Evolutionary conservation across 2,797 vertebrate species (phyloP).

Genomic region (Siniperca undulata): DNA sequence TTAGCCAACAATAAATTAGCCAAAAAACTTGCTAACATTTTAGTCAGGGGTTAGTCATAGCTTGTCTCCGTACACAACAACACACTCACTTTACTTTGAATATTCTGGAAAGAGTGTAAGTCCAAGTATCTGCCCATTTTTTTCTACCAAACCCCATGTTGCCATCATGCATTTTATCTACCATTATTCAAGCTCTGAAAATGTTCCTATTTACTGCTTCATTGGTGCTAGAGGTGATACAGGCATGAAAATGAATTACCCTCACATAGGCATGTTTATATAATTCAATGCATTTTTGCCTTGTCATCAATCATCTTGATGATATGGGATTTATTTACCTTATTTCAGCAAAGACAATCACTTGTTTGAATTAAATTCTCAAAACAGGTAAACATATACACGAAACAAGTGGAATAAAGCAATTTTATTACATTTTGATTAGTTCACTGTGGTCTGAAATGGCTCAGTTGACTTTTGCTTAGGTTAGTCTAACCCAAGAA

Average conservation of each 20-base stretch:
- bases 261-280: not conserved
- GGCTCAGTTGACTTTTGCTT: not conserved
- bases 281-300: not conserved
- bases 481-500: constrained; percentile 1
- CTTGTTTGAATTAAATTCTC: not conserved
- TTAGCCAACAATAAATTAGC: not conserved
- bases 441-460: not conserved
- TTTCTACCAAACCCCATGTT: not conserved
- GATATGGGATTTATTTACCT: not conserved
- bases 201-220: not conserved
- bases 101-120: not conserved
- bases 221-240: not conserved
- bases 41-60: not conserved
- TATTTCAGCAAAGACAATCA: not conserved
- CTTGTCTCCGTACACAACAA: not conserved
- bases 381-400: not conserved
- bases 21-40: not conserved
- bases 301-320: not conserved
- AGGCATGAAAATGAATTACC: not conserved
- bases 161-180: not conserved
- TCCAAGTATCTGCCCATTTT: not conserved
- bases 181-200: not conserved
- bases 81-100: not conserved
- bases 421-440: not conserved
- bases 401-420: not conserved